These are phyloP conservation scores for Cyprinodon brontotheroides DNA, from an alignment of 2,113 vertebrate species.

Conservation along the genomic window DNA sequence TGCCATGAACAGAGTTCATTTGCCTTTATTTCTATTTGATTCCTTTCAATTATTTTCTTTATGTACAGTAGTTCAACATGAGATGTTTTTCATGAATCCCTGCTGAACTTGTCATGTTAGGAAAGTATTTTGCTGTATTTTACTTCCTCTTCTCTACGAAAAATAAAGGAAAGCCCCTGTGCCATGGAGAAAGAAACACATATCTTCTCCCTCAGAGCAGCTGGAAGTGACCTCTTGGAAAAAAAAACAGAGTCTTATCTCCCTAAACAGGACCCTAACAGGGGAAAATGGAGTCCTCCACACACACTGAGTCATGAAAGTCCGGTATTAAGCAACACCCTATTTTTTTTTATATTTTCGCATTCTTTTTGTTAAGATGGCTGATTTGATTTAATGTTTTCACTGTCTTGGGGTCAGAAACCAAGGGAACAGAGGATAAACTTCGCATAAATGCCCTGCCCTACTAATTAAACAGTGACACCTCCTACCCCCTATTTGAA, in stretches of 20 bases:
- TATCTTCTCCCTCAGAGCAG: slow-evolving; percentile 52
- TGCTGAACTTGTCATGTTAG: background rate
- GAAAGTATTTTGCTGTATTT: slow-evolving; percentile 48
- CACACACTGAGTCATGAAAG: background rate
- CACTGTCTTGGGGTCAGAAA: background rate
- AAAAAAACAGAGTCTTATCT: slow-evolving; percentile 56
- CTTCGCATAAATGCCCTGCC: background rate
- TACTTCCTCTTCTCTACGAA: slow-evolving; percentile 43
- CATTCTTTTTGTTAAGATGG: background rate
- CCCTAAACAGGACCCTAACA: slow-evolving; percentile 49
- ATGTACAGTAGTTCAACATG: background rate
- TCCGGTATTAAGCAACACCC: background rate
- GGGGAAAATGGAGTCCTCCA: slow-evolving; percentile 28
- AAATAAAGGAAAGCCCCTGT: slow-evolving; percentile 55
- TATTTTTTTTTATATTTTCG: background rate
- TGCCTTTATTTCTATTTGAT: no score
- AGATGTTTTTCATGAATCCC: slow-evolving; percentile 38
- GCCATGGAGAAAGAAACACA: slow-evolving; percentile 46
- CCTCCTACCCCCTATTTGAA: no score
- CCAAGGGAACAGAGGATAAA: background rate
- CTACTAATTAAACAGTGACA: background rate
- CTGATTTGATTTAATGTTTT: background rate
- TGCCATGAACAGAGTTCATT: slow-evolving; percentile 33
- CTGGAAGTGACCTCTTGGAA: slow-evolving; percentile 65
- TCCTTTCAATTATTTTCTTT: background rate